Percentiles rank a stretch among this genome's conserved stretches.
Conservation (phyloP, 1,140 invertebrate genomes). For the Aphelenchoides avenae region DNA sequence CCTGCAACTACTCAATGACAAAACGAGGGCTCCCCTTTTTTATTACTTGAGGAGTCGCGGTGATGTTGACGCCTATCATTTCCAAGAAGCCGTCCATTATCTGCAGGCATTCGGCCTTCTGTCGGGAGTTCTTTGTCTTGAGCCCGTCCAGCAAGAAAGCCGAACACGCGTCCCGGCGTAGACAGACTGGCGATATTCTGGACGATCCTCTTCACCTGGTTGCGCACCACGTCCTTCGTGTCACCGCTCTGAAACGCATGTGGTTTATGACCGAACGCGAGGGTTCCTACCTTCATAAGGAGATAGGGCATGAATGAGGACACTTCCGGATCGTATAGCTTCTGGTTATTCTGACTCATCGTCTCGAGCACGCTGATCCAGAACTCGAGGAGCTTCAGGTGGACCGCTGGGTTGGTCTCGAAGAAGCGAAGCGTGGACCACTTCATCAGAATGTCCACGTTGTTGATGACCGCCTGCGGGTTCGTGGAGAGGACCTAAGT, state of each 20-base stretch:
- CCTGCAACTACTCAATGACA: slow-evolving; percentile 66
- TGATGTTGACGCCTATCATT: slow-evolving; percentile 76
- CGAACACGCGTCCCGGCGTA: slow-evolving; percentile 81
- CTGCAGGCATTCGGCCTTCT: slow-evolving; percentile 88
- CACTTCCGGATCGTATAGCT: slow-evolving; percentile 82
- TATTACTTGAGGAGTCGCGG: slow-evolving; percentile 59
- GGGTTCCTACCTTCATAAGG: slow-evolving; percentile 71
- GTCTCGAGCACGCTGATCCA: slow-evolving; percentile 75
- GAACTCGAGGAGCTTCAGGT: slow-evolving; percentile 89
- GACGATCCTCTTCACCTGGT: slow-evolving; percentile 78
- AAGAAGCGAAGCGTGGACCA: slow-evolving; percentile 94
- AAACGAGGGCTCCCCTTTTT: too few species aligned
- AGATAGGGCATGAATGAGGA: slow-evolving; percentile 89
- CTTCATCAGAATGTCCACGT: slow-evolving; percentile 88
- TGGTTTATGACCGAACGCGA: not conserved
- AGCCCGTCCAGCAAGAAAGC: slow-evolving; percentile 85
- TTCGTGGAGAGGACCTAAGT: slow-evolving; percentile 71
- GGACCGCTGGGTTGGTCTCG: slow-evolving; percentile 93
- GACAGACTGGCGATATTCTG: slow-evolving; percentile 79
- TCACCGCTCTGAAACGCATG: slow-evolving; percentile 74
- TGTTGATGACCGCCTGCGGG: slow-evolving; percentile 74
- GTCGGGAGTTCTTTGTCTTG: slow-evolving; percentile 85
- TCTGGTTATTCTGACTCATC: slow-evolving; percentile 75
- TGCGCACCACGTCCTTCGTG: slow-evolving; percentile 86
- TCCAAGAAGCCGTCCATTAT: slow-evolving; percentile 81